Base-by-base conservation (phyloP, 64 coral and sea anemone species). In the Exaiptasia diaphana region DNA sequence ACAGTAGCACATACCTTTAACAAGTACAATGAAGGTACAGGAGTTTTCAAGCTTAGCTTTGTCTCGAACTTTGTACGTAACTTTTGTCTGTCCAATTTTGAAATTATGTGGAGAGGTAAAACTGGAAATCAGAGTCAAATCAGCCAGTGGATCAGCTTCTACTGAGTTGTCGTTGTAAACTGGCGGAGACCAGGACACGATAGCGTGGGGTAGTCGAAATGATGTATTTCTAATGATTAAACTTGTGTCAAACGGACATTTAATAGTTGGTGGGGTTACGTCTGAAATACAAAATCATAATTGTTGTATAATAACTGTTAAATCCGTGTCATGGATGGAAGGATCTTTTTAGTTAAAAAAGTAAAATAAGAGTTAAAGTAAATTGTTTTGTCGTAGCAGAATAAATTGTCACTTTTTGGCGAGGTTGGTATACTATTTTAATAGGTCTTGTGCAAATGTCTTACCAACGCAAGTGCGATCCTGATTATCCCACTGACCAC, bases 401-500 rank as follows among this genome's bases (percentile, higher is more conserved):
- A n/a, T n/a, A n/a, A n/a, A n/a, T n/a, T n/a, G n/a, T n/a, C n/a
- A n/a, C n/a, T n/a, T n/a, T n/a, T n/a, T n/a, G n/a, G n/a, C n/a
- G n/a, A n/a, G n/a, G n/a, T n/a, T n/a, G n/a, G n/a, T n/a, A n/a
- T n/a, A n/a, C n/a, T n/a, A n/a, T n/a, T n/a, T n/a, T n/a, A n/a
- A n/a, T n/a, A n/a, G n/a, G n/a, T n/a, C n/a, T n/a, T n/a, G n/a
- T n/a, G n/a, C n/a, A n/a, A n/a, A n/a, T n/a, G n/a, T n/a, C 85
- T 77, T 61, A 94, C 91, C 91, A 27, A 79, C 63, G 43, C 91
- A 94, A 38, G 87, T 77, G 32, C 82, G 76, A 63, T 77, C 61
- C 22, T 71, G 71, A 33, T 81, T 74, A 33, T 82, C 83, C 92
- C 92, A 96, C 25, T 52, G 48, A 1, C 92, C 87, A 42, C 75